A percentile compares a stretch with the other conserved stretches of the same genome.
phyloP scores from a whole-genome alignment of 2,113 vertebrate genomes.

The Poecile atricapillus region DNA sequence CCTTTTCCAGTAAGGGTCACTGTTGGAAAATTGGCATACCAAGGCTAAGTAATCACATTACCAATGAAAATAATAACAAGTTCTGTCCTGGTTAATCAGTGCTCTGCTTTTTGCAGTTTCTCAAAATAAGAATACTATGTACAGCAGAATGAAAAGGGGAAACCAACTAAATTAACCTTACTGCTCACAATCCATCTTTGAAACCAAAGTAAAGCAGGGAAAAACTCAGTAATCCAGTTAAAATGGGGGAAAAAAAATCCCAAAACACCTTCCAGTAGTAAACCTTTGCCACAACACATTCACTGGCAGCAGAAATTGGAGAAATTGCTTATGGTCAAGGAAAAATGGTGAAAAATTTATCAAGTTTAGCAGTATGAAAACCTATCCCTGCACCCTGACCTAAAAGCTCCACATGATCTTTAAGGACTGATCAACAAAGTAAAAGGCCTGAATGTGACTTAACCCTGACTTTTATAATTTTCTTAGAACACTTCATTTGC shows the following conservation, averaged over 20 bases:
- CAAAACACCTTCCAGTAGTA: background rate
- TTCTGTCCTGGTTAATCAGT: background rate
- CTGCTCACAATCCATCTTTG: background rate
- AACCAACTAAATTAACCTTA: background rate
- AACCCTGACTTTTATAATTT: background rate
- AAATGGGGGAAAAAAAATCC: fast-evolving
- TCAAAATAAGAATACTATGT: background rate
- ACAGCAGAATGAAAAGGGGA: background rate
- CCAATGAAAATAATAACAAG: background rate
- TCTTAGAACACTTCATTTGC: background rate
- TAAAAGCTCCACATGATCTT: background rate
- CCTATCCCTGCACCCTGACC: background rate
- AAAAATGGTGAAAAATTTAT: background rate
- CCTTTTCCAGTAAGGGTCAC: constrained; percentile 28
- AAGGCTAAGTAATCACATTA: background rate
- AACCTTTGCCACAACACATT: background rate
- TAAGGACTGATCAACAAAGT: background rate
- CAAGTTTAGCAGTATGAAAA: background rate
- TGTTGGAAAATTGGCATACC: constrained; percentile 6
- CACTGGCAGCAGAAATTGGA: background rate
- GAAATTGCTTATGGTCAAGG: background rate
- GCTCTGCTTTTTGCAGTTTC: background rate
- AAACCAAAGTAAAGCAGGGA: background rate
- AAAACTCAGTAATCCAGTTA: background rate
- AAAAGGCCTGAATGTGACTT: background rate